Conservation (phyloP, 2,888 invertebrate species). For the Phyto melanocephala region DNA sequence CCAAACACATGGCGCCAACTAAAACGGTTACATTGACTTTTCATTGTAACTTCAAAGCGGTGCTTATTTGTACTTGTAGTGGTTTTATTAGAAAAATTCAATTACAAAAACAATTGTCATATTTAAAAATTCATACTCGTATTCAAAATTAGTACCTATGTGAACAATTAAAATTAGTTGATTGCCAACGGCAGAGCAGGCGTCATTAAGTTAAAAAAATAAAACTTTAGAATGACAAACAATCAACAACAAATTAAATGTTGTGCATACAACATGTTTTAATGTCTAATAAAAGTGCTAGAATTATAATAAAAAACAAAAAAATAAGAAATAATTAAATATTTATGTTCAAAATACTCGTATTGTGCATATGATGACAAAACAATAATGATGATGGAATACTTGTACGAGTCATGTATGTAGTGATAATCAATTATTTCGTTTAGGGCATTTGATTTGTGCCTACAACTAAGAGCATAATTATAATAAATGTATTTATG, state of each 20-base stretch:
- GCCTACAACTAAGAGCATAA: slow-evolving; percentile 1
- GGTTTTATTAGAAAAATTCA: not conserved
- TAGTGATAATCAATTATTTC: slow-evolving; percentile 25
- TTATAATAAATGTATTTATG: not conserved
- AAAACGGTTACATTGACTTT: not conserved
- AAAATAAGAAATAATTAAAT: slow-evolving; percentile 20
- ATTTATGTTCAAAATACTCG: slow-evolving; percentile 7
- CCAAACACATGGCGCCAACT: slow-evolving; percentile 38
- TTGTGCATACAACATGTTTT: slow-evolving; percentile 5
- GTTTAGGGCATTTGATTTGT: slow-evolving; percentile 36
- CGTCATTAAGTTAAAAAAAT: slow-evolving; percentile 33
- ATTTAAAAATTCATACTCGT: slow-evolving; percentile 15
- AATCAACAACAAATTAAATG: slow-evolving; percentile 20
- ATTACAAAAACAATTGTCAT: slow-evolving; percentile 9
- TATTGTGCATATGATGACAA: not conserved
- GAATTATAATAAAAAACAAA: slow-evolving; percentile 34
- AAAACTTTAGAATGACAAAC: not conserved
- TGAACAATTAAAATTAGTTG: slow-evolving; percentile 37
- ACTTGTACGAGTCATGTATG: not conserved
- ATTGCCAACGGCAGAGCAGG: slow-evolving; percentile 5
- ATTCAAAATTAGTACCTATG: not conserved
- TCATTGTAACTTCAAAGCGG: slow-evolving; percentile 10
- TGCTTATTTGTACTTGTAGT: not conserved
- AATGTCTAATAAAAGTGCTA: slow-evolving; percentile 35
- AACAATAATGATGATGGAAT: not conserved